These are phyloP conservation scores for Pelusios castaneus DNA, from an alignment of 2,113 vertebrate species.

Conservation along the genomic window DNA sequence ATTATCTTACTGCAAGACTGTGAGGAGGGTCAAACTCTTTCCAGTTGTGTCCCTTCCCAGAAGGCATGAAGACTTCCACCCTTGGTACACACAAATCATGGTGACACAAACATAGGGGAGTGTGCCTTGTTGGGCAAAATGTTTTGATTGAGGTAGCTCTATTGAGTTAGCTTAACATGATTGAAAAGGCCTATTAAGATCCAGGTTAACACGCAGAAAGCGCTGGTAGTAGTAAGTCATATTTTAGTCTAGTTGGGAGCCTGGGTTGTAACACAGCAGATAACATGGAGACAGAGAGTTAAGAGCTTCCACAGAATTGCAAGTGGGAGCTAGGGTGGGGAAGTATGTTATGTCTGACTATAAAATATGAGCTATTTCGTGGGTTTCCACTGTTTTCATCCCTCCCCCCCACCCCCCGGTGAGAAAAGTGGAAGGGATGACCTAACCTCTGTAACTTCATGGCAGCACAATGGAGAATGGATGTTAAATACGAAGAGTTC, in stretches of 20 bases:
- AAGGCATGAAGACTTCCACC: not conserved
- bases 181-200: not conserved
- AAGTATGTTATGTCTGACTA: not conserved
- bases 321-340: not conserved
- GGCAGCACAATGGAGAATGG: not conserved
- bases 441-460: not conserved
- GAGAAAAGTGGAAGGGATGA: not conserved
- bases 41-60: not conserved
- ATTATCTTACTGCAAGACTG: not conserved
- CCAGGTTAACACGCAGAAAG: not conserved
- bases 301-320: not conserved
- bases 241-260: not conserved
- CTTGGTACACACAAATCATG: not conserved
- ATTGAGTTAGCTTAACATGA: not conserved
- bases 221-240: not conserved
- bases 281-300: not conserved
- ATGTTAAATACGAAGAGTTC: not conserved
- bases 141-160: no score
- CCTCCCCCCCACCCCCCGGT: not conserved
- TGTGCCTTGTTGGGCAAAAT: not conserved
- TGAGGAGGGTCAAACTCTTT: not conserved
- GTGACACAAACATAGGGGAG: not conserved
- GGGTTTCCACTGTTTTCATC: not conserved
- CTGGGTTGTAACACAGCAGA: not conserved
- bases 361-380: not conserved